phyloP scores from a whole-genome alignment of 2,888 invertebrate species.

The Heliconius aoede region DNA sequence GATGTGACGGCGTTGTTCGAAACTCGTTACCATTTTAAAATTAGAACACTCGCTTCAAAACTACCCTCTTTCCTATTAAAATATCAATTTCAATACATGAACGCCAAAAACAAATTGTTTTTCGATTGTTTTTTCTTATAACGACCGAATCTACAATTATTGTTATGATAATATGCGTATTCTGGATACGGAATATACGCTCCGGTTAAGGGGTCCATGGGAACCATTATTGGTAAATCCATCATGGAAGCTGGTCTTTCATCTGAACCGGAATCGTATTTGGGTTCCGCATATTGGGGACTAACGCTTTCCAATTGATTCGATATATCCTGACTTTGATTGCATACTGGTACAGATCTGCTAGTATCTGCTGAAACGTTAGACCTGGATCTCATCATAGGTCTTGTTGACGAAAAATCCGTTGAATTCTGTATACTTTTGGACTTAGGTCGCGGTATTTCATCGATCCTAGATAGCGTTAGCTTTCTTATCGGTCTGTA shows the following conservation, averaged over 20 bases:
- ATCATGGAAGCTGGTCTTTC: conserved; percentile 70
- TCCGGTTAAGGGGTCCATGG: conserved; percentile 68
- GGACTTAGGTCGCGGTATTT: conserved; percentile 66
- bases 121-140: conserved; percentile 62
- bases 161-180: conserved; percentile 71
- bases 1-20: conserved; percentile 78
- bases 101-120: conserved; percentile 79
- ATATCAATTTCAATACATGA: conserved; percentile 69
- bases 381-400: conserved; percentile 69
- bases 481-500: conserved; percentile 70
- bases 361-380: conserved; percentile 78
- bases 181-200: conserved; percentile 75
- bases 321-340: conserved; percentile 69
- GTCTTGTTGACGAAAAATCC: conserved; percentile 72
- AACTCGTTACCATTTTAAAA: conserved; percentile 75
- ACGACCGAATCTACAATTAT: conserved; percentile 61
- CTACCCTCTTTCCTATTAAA: not conserved
- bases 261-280: conserved; percentile 64
- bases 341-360: conserved; percentile 76
- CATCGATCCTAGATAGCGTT: conserved; percentile 78
- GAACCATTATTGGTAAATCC: conserved; percentile 73
- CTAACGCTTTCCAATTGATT: conserved; percentile 65
- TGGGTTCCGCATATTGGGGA: conserved; percentile 76
- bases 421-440: conserved; percentile 69
- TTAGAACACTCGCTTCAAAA: conserved; percentile 59